Percentiles rank a stretch among this genome's conserved stretches.
These are phyloP conservation scores for Geothlypis trichas DNA, from an alignment of 2,113 vertebrate genomes.

Conservation along the genomic window DNA sequence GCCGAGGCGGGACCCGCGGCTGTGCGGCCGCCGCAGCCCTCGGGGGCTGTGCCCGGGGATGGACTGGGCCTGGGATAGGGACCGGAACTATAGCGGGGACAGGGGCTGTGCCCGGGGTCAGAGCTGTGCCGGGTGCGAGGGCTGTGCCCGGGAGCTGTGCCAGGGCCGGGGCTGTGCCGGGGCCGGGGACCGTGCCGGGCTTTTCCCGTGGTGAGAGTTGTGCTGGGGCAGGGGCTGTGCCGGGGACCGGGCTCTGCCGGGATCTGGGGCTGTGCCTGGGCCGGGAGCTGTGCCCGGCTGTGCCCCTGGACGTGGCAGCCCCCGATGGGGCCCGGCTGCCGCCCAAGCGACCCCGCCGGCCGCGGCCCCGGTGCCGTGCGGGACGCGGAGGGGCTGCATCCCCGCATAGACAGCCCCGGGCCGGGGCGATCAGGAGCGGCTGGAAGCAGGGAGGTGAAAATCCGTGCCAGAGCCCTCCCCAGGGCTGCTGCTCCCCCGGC, in stretches of 20 bases:
- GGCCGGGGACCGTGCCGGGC: neutral
- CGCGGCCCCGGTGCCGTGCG: too few species aligned
- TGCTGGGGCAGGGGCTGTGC: neutral
- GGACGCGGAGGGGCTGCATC: neutral
- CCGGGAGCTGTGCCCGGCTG: neutral
- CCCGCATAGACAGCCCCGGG: neutral
- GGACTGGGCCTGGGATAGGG: too few species aligned
- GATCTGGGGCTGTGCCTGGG: neutral
- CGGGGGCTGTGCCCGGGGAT: neutral
- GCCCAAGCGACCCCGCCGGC: neutral
- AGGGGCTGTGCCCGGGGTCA: neutral
- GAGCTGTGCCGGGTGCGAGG: neutral
- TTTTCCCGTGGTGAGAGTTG: too few species aligned
- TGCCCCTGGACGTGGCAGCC: neutral
- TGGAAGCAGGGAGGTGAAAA: neutral
- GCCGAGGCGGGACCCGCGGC: neutral
- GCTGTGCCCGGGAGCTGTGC: neutral
- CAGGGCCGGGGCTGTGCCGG: too few species aligned
- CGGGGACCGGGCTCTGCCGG: neutral
- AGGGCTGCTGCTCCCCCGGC: neutral
- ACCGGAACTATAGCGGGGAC: too few species aligned
- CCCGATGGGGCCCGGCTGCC: neutral
- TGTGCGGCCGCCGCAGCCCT: neutral
- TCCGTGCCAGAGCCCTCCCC: neutral
- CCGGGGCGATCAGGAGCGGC: neutral